Evolutionary conservation across 1,140 invertebrate genomes (phyloP).

Genomic region (Bicyclus anynana): DNA sequence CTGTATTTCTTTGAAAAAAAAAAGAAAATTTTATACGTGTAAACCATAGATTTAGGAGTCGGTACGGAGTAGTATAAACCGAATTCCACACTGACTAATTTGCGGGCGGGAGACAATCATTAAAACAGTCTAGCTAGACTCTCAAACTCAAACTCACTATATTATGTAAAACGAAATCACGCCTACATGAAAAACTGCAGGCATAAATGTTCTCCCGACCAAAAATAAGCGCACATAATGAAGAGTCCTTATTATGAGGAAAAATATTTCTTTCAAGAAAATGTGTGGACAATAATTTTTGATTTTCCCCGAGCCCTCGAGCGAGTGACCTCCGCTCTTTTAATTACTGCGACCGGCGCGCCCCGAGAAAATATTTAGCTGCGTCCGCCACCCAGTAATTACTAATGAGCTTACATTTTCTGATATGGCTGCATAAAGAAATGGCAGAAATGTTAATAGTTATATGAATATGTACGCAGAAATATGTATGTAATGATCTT

Average conservation of each 20-base stretch:
- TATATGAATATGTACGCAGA: neutral
- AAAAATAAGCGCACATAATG: slow-evolving; percentile 30
- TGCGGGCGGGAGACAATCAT: too few species aligned
- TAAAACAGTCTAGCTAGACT: too few species aligned
- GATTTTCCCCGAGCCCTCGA: slow-evolving; percentile 52
- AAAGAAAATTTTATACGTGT: too few species aligned
- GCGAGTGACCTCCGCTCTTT: slow-evolving; percentile 52
- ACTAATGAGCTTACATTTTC: slow-evolving; percentile 66
- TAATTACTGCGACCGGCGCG: slow-evolving; percentile 60
- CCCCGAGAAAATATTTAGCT: slow-evolving; percentile 67
- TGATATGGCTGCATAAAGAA: slow-evolving; percentile 35
- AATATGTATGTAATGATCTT: neutral
- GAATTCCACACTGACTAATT: too few species aligned
- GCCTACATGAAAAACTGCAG: slow-evolving; percentile 21
- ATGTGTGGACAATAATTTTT: slow-evolving; percentile 65
- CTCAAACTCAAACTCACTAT: neutral
- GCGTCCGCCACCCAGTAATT: slow-evolving; percentile 62
- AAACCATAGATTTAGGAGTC: too few species aligned
- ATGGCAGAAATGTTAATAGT: slow-evolving; percentile 22
- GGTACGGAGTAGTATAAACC: too few species aligned
- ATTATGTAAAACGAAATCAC: neutral
- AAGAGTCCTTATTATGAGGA: slow-evolving; percentile 32
- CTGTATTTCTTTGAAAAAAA: too few species aligned
- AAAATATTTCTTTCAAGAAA: slow-evolving; percentile 50
- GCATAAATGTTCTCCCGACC: slow-evolving; percentile 22